Evolutionary conservation across 1,140 invertebrate genomes (phyloP).

Genomic region (Psilanteris sp.): DNA sequence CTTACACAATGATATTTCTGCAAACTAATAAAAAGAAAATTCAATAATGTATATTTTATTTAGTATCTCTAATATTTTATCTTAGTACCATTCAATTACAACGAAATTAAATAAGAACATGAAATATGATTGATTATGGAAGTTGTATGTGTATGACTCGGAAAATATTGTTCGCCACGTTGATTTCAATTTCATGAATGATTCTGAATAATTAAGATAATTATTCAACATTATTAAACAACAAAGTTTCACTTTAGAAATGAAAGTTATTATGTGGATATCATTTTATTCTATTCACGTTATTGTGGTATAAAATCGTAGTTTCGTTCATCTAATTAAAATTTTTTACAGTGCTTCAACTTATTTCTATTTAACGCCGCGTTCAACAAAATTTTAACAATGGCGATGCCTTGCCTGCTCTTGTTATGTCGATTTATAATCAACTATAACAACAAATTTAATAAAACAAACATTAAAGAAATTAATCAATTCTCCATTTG

Average conservation of each 20-base stretch:
- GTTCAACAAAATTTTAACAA: conserved; percentile 16
- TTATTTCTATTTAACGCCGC: too few relatives aligned
- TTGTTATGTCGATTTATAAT: too few relatives aligned
- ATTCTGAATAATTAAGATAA: conserved; percentile 13
- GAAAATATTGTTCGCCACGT: conserved; percentile 3
- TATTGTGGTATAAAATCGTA: conserved; percentile 4
- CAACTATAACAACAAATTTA: too few relatives aligned
- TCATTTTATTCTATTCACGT: conserved; percentile 3
- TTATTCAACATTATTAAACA: conserved; percentile 21
- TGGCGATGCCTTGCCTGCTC: not conserved
- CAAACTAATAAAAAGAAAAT: too few relatives aligned
- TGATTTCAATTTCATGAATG: conserved; percentile 6
- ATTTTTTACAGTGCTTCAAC: conserved; percentile 5
- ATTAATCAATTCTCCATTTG: conserved; percentile 18
- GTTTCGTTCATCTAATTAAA: conserved; percentile 10
- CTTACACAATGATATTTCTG: too few relatives aligned
- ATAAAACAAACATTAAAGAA: too few relatives aligned
- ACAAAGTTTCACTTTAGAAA: conserved; percentile 20
- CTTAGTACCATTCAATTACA: too few relatives aligned
- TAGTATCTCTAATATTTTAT: too few relatives aligned
- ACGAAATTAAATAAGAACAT: conserved; percentile 1
- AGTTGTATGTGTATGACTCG: not conserved
- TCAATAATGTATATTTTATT: conserved; percentile 3
- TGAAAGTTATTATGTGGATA: conserved; percentile 19
- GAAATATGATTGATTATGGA: conserved; percentile 3